Base-by-base conservation (phyloP, 2,888 invertebrate species). In the Bembecia ichneumoniformis region DNA sequence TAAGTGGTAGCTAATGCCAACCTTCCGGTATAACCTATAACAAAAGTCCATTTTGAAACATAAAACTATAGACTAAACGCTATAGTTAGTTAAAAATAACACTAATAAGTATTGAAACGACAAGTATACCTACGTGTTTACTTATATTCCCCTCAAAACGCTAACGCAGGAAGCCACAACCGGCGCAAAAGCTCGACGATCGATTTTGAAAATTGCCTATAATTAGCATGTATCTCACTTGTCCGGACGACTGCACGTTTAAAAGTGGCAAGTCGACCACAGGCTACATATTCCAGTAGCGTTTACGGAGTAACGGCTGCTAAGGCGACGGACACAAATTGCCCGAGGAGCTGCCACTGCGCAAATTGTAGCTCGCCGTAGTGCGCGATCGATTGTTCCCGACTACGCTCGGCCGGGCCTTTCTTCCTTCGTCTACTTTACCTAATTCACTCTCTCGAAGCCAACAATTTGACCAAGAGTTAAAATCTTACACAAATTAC, bases 131-230 rank as follows among this genome's bases (percentile, higher is more conserved):
- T 40, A 14, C 14, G 14, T 40, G 14, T 40, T 40, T 40, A 40
- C 69, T 68, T 65, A 69, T 58, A 64, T 69, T 71, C 63, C 64
- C 64, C 64, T 62, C 64, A 64, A 64, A 70, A 68, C 59, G 63
- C 63, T 65, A 77, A 75, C 74, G 77, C 76, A 82, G 78, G 82
- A 83, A 83, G 83, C 82, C 77, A 66, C 79, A 74, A 70, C 68
- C 69, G 63, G 69, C 60, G 77, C 72, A 68, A 83, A 83, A 77
- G 84, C 82, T 82, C 77, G 79, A 58, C 80, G 75, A 82, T 82
- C 83, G 82, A 79, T 86, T 87, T 83, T 84, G 77, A 84, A 87
- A 87, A 87, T 87, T 84, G 72, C 82, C 82, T 77, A 73, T 82
- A 87, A 87, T 87, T 87, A 87, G 80, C 76, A 74, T 80, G 82